phyloP scores from a whole-genome alignment of 2,888 invertebrate genomes.

The Dimorphilus gyrociliatus region DNA sequence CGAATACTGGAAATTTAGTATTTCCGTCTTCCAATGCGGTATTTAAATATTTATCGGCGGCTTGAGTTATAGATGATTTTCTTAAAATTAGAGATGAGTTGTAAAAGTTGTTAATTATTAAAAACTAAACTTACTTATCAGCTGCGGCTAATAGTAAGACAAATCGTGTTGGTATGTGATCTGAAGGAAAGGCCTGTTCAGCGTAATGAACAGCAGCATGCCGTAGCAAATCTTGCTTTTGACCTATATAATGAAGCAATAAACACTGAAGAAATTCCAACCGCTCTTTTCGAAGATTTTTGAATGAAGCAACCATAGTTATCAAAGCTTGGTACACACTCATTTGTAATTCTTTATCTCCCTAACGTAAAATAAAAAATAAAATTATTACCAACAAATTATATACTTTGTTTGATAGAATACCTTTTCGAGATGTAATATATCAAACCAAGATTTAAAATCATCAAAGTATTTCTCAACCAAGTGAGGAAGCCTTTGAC shows the following conservation, averaged over 20 bases:
- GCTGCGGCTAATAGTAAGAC: slow-evolving; percentile 64
- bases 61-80: too few relatives aligned
- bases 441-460: slow-evolving; percentile 40
- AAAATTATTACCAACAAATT: too few relatives aligned
- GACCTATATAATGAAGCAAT: too few relatives aligned
- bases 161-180: slow-evolving; percentile 65
- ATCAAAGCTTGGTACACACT: slow-evolving; percentile 53
- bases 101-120: not conserved
- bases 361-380: too few relatives aligned
- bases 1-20: too few relatives aligned
- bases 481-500: slow-evolving; percentile 41
- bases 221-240: too few relatives aligned
- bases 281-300: slow-evolving; percentile 14
- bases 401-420: too few relatives aligned
- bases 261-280: too few relatives aligned
- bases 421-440: too few relatives aligned
- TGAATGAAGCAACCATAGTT: slow-evolving; percentile 52
- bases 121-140: slow-evolving; percentile 48
- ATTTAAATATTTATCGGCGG: too few relatives aligned
- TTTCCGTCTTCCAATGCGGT: too few relatives aligned
- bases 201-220: slow-evolving; percentile 68
- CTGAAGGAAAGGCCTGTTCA: slow-evolving; percentile 59
- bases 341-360: slow-evolving; percentile 34
- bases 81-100: too few relatives aligned
- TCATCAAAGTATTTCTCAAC: slow-evolving; percentile 51